Evolutionary conservation across 2,888 invertebrate genomes (phyloP).

Genomic region (Spodoptera picta): DNA sequence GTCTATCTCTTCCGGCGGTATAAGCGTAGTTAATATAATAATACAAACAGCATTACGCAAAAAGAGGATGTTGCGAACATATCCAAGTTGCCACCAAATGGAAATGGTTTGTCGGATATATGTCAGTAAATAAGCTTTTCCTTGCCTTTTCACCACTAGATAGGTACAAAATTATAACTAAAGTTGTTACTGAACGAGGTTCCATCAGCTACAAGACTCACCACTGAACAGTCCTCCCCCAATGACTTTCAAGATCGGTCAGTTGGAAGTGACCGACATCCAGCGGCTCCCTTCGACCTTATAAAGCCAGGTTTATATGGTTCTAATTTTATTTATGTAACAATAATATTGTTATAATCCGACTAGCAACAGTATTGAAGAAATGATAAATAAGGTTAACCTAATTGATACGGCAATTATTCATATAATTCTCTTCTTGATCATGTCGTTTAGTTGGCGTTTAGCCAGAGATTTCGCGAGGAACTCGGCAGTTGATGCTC

Average conservation of each 20-base stretch:
- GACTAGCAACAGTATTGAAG: conserved; percentile 2
- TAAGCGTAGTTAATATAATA: neutral
- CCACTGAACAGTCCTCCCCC: too few relatives aligned
- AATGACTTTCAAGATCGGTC: too few relatives aligned
- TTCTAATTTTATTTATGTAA: neutral
- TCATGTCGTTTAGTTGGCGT: conserved; percentile 30
- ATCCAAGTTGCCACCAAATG: conserved; percentile 6
- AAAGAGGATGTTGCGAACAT: conserved; percentile 25
- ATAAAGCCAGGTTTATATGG: too few relatives aligned
- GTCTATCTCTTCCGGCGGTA: too few relatives aligned
- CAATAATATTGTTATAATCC: conserved; percentile 11
- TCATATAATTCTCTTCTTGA: conserved; percentile 32
- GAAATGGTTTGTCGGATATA: conserved; percentile 18
- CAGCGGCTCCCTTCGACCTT: too few relatives aligned
- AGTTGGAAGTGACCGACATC: too few relatives aligned
- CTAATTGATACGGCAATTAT: conserved; percentile 46
- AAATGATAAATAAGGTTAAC: conserved; percentile 24
- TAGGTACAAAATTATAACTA: too few relatives aligned
- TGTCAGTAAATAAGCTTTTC: too few relatives aligned
- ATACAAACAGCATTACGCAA: conserved; percentile 12
- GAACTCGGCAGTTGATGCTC: conserved; percentile 35
- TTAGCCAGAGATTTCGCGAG: conserved; percentile 36
- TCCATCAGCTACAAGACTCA: too few relatives aligned
- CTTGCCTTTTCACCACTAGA: too few relatives aligned
- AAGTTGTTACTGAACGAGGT: too few relatives aligned